phyloP scores from a whole-genome alignment of 2,888 invertebrate genomes.

The Apantesis nais region DNA sequence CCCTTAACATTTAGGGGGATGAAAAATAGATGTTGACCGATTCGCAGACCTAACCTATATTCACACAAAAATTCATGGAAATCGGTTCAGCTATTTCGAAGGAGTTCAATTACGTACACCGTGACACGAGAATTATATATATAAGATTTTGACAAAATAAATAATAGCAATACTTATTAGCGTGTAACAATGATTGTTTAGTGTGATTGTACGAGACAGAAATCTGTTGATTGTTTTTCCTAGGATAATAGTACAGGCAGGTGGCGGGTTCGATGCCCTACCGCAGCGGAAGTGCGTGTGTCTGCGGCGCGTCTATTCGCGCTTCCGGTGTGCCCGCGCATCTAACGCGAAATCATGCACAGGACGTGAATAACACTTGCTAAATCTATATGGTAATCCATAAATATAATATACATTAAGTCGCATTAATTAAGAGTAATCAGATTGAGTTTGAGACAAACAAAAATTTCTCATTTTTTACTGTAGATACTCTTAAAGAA shows the following conservation, averaged over 20 bases:
- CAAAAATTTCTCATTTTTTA: background rate
- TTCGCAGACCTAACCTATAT: too few relatives aligned
- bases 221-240: conserved; percentile 40
- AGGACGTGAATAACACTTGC: conserved; percentile 50
- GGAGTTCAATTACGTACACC: too few relatives aligned
- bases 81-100: too few relatives aligned
- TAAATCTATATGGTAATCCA: conserved; percentile 42
- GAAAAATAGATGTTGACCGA: too few relatives aligned
- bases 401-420: conserved; percentile 23
- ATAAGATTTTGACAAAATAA: too few relatives aligned
- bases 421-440: background rate
- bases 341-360: conserved; percentile 62
- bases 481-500: background rate
- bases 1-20: too few relatives aligned
- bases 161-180: background rate
- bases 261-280: conserved; percentile 78
- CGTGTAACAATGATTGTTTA: too few relatives aligned
- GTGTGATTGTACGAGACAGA: background rate
- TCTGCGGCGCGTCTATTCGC: conserved; percentile 83
- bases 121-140: too few relatives aligned
- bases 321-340: conserved; percentile 75
- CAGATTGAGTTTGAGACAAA: background rate
- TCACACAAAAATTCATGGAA: too few relatives aligned
- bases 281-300: conserved; percentile 80
- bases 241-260: conserved; percentile 62